Evolutionary conservation across 2,797 vertebrate species (phyloP), one percentile per base, ranked within the genome.

Genomic region (Mormyrus hasselquistii): DNA sequence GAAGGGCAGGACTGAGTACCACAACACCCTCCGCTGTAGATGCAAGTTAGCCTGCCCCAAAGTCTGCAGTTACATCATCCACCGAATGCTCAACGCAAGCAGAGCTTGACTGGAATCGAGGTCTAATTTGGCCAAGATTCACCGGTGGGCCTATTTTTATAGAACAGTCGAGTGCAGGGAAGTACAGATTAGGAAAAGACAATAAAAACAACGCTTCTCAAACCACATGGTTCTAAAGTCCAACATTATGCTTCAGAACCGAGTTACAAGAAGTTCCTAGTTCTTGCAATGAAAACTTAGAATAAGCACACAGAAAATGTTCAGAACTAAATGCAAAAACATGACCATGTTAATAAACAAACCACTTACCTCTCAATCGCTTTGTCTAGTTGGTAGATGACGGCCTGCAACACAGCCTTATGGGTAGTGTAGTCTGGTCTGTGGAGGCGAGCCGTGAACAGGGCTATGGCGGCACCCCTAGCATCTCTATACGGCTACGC

Each of bases 331-430:
- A 50, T 2, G 9, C 9, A 44, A 9, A 83, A n/a, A 47, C 19
- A 52, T 14, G 9, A 52, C 10, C 41, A 29, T 85, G 10, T 85
- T 25, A 85, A 22, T 22, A 16, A 52, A 52, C 44, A 25, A 34
- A 14, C 52, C 25, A 34, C 62, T 93, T 89, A 97, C 97, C 95
- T 96, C 92, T 97, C 97, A 92, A 97, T 97, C 93, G 96, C 96
- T 95, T 96, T 96, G 93, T 97, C 97, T 93, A 97, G 94, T 93
- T 97, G 97, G 94, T 96, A 97, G 91, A 97, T 96, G 91, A 97
- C 96, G 91, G 96, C 96, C 93, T 97, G 97, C 90, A 97, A 94
- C 90, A 97, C 97, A 59, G 95, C 95, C 93, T 96, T 97, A 91
- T 97, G 96, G 89, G 96, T 96, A 89, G 96, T 96, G 92, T 95